These are phyloP conservation scores for Gadus chalcogrammus DNA, from an alignment of 2,113 vertebrate genomes.

Conservation along the genomic window DNA sequence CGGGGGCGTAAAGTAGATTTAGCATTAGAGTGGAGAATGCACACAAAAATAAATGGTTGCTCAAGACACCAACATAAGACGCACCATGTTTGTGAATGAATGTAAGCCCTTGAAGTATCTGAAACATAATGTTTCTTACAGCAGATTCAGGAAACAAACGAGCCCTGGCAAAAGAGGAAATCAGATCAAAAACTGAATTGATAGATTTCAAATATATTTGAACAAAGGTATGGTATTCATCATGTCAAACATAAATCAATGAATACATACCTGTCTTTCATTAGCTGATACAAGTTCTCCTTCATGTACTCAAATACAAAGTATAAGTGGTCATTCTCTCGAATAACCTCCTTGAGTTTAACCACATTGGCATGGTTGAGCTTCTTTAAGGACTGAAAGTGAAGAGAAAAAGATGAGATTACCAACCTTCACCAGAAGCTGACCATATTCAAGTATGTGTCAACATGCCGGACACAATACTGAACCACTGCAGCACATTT, in stretches of 20 bases:
- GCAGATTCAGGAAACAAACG: constrained; percentile 96
- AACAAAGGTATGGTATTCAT: neutral
- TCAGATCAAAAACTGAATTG: neutral
- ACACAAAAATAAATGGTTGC: neutral
- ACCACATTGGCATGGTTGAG: constrained; percentile 97
- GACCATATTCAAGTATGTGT: neutral
- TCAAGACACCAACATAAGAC: neutral
- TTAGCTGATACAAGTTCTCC: constrained; percentile 96
- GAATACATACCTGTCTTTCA: constrained; percentile 90
- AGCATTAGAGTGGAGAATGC: neutral
- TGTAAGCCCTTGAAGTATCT: constrained; percentile 93
- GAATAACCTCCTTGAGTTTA: constrained; percentile 96
- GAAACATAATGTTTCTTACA: constrained; percentile 98
- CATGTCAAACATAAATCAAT: neutral
- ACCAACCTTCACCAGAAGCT: constrained; percentile 2
- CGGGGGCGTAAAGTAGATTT: neutral
- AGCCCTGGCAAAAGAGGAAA: constrained; percentile 75
- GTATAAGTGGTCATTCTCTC: constrained; percentile 97
- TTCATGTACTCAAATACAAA: constrained; percentile 99
- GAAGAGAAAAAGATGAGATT: constrained; percentile 15
- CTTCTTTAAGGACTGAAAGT: constrained; percentile 92
- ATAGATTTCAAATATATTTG: neutral
- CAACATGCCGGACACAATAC: constrained; percentile 46
- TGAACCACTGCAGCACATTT: constrained; percentile 52
- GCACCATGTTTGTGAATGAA: constrained; percentile 98